These are phyloP conservation scores for Campoletis sonorensis DNA, from an alignment of 1,140 invertebrate genomes.

Conservation along the genomic window DNA sequence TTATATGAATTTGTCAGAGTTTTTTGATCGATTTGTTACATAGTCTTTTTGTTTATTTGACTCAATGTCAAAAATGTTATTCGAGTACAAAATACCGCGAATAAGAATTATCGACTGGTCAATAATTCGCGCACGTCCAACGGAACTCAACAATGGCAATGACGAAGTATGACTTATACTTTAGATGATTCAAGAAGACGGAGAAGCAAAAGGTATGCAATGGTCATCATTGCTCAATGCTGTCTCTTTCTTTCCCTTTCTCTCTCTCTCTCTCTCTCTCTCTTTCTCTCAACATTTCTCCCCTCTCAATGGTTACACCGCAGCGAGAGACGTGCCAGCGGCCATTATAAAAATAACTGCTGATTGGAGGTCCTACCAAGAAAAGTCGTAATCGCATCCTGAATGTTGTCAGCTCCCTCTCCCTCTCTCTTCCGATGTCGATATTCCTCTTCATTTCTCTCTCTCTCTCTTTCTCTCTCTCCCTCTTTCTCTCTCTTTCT, in stretches of 20 bases:
- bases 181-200: slow-evolving; percentile 48
- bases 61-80: too few relatives aligned
- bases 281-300: slow-evolving; percentile 24
- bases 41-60: too few relatives aligned
- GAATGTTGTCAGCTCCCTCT: slow-evolving; percentile 60
- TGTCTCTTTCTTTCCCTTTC: slow-evolving; percentile 39
- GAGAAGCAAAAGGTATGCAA: slow-evolving; percentile 55
- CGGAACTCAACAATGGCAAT: background rate
- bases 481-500: slow-evolving; percentile 37
- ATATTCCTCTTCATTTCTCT: slow-evolving; percentile 30
- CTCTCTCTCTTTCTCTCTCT: slow-evolving; percentile 17
- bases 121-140: slow-evolving; percentile 1
- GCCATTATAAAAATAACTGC: slow-evolving; percentile 77
- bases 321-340: slow-evolving; percentile 59
- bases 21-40: too few relatives aligned
- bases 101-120: background rate
- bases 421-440: slow-evolving; percentile 48
- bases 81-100: too few relatives aligned
- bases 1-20: too few relatives aligned
- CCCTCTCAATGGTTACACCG: slow-evolving; percentile 38
- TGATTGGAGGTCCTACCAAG: slow-evolving; percentile 77
- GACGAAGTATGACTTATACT: slow-evolving; percentile 27
- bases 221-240: slow-evolving; percentile 56
- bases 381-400: slow-evolving; percentile 77
- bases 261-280: slow-evolving; percentile 33